Evolutionary conservation across 1,140 invertebrate genomes (phyloP), one percentile per base, ranked within the genome.

Genomic region (Zelostemma sp.): DNA sequence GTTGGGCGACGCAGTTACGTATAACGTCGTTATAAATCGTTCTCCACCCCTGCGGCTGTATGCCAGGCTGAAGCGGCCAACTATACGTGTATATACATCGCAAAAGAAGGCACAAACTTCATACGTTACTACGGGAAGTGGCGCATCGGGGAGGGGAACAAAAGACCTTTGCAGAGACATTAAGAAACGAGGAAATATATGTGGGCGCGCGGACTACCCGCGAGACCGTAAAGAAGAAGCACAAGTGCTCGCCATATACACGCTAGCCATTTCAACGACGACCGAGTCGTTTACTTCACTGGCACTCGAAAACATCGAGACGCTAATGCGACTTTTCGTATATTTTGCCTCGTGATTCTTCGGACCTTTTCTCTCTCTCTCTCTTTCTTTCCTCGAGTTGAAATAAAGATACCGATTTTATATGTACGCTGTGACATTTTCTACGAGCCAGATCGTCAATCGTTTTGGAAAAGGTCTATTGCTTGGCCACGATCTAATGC

Each of bases 31-130:
- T 59, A 31, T 59, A 48, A 57, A 57, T 57, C 33, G 43, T 48
- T 11, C 31, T 18, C 54, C 14, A 15, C 43, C 43, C 41, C 14
- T 46, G 54, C 43, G 45, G 45, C 54, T 57, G 45, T 48, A 57
- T 57, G 54, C 54, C 54, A 57, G 45, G 12, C 43, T 19, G 54
- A 21, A 57, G 18, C 51, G 60, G 61, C 63, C 63, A 66, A 68
- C 73, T 68, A 68, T 75, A 71, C 6, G 11, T n/a, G 33, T 35
- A 28, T 28, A n/a, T 17, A 50, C 40, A 55, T 49, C 33, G 51
- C 38, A 45, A 50, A 73, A 69, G 65, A 59, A 72, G 66, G 65
- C 46, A 49, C 75, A 75, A 77, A 77, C 61, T 77, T 75, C 70
- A 72, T 65, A 75, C 56, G 75, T 77, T 77, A 75, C 71, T 68